Conservation (phyloP, 1,140 invertebrate species). For the Drosophila jambulina region DNA sequence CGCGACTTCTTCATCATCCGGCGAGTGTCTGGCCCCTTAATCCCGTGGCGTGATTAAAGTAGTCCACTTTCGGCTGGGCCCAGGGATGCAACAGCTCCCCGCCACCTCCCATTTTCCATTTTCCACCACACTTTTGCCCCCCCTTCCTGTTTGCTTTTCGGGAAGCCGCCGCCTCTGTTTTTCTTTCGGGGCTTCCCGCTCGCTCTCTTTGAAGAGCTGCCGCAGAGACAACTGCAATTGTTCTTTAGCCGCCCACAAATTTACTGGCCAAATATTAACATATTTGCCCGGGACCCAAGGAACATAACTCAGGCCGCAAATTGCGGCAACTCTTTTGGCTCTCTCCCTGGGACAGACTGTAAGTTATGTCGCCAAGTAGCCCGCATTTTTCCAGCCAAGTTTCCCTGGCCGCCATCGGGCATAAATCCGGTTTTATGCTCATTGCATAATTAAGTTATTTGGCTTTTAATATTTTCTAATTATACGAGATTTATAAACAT, state of each 20-base stretch:
- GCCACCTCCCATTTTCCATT: background rate
- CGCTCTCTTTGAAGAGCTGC: slow-evolving; percentile 58
- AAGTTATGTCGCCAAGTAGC: slow-evolving; percentile 70
- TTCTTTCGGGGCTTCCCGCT: slow-evolving; percentile 12
- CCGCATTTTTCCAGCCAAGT: slow-evolving; percentile 30
- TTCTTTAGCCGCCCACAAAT: slow-evolving; percentile 50
- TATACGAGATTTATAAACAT: slow-evolving; percentile 66
- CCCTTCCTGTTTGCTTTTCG: slow-evolving; percentile 54
- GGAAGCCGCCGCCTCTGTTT: slow-evolving; percentile 40
- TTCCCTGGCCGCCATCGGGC: slow-evolving; percentile 42
- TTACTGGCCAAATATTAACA: slow-evolving; percentile 80
- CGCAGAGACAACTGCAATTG: slow-evolving; percentile 61
- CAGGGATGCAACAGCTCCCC: slow-evolving; percentile 23
- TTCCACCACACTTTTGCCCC: background rate
- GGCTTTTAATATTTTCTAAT: slow-evolving; percentile 73
- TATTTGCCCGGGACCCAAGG: slow-evolving; percentile 55
- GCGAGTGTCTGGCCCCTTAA: slow-evolving; percentile 63
- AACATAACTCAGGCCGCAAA: slow-evolving; percentile 66
- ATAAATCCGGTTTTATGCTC: slow-evolving; percentile 60
- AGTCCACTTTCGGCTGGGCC: slow-evolving; percentile 61
- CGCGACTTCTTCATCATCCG: slow-evolving; percentile 81
- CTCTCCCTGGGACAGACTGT: slow-evolving; percentile 37
- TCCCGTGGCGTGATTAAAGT: slow-evolving; percentile 82
- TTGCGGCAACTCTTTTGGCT: slow-evolving; percentile 59
- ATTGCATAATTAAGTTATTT: slow-evolving; percentile 76